These are phyloP conservation scores for Drosophila gaucha DNA, from an alignment of 2,888 invertebrate species.

Conservation along the genomic window DNA sequence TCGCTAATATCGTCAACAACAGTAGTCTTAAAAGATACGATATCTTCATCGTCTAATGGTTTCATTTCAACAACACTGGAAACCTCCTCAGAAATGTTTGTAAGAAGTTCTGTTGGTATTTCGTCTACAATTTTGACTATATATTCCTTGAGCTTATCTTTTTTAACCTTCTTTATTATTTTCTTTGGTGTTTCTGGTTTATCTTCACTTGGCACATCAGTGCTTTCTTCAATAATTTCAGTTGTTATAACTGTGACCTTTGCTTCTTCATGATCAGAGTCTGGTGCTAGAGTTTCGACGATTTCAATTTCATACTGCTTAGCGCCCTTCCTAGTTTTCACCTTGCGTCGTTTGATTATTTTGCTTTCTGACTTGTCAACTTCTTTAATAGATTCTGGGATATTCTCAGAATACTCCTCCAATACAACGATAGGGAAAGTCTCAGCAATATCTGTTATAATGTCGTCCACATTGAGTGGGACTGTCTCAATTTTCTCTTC, in stretches of 20 bases:
- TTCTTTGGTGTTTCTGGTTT: constrained; percentile 78
- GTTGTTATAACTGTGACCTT: constrained; percentile 83
- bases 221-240: constrained; percentile 75
- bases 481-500: constrained; percentile 19
- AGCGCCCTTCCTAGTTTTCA: constrained; percentile 85
- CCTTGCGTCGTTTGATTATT: constrained; percentile 84
- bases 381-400: constrained; percentile 53
- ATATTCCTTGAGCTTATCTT: constrained; percentile 78
- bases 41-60: constrained; percentile 41
- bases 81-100: constrained; percentile 56
- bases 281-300: constrained; percentile 82
- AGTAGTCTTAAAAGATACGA: constrained; percentile 63
- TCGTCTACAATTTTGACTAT: constrained; percentile 80
- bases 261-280: constrained; percentile 82
- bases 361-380: constrained; percentile 72
- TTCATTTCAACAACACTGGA: constrained; percentile 20
- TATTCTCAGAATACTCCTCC: constrained; percentile 30
- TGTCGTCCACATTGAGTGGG: constrained; percentile 46
- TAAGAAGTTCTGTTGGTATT: constrained; percentile 57
- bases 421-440: constrained; percentile 53
- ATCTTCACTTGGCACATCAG: constrained; percentile 55
- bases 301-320: constrained; percentile 85
- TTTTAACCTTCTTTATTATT: constrained; percentile 68
- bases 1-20: constrained; percentile 81
- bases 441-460: constrained; percentile 53